Evolutionary conservation across 2,797 vertebrate genomes (phyloP), one percentile per base, ranked within the genome.

Genomic region (Siniperca obscura): DNA sequence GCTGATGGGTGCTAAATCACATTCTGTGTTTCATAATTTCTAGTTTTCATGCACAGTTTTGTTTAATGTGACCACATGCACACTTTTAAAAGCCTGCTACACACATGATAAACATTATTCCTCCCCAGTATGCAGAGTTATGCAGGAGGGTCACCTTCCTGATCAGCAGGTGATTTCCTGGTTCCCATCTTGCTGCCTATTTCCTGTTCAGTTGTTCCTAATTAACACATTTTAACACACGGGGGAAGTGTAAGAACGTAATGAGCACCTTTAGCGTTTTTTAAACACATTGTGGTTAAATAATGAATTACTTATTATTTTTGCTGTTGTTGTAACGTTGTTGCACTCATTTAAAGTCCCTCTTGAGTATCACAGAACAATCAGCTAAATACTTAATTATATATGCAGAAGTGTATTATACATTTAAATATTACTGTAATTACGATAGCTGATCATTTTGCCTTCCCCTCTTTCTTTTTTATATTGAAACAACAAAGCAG

Each of bases 1-100:
- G 21, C 70, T 71, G 59, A 74, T 55, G 3, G 70, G 16, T 21
- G 30, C 5, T n/a, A 25, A n/a, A 55, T 16, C 74, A 57, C 66
- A 2, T 48, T 44, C 25, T 55, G 42, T 44, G n/a, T 71, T 74
- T 72, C 30, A 10, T 67, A 9, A 48, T 44, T 57, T 52, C 19
- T 21, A 16, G 14, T 48, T 74, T 65, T 13, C n/a, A 4, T 65
- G 12, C 27, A 19, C 16, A 12, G 27, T 48, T 57, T 5, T 16
- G 36, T 27, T 9, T 11, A 21, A 34, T 12, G 53, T n/a, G 56
- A 36, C 57, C 0, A 73, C 17, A 3, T 1, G 72, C 27, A 56
- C 38, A 0, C 53, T 38, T n/a, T 30, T 3, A 59, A 50, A 40
- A 16, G 22, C 30, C 52, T 2, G 46, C 8, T 2, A 34, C 42